phyloP scores from a whole-genome alignment of 2,797 vertebrate species.

The Pachyuromys duprasi region DNA sequence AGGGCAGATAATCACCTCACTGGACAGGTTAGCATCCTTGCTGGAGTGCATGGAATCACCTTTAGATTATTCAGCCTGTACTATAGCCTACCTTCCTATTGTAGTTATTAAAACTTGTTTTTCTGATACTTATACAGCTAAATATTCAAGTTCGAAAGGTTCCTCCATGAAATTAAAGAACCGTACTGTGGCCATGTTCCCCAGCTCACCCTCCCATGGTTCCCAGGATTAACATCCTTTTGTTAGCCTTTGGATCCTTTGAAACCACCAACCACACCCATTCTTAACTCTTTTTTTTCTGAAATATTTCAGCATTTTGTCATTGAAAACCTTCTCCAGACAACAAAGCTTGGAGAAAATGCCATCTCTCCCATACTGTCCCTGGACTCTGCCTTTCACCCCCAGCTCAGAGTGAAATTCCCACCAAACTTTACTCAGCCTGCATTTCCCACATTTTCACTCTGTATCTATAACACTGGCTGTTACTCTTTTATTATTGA shows the following conservation, averaged over 20 bases:
- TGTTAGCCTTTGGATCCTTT: neutral
- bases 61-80: neutral
- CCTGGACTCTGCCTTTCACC: neutral
- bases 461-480: neutral
- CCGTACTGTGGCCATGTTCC: neutral
- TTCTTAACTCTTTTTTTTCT: neutral
- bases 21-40: neutral
- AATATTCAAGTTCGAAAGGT: neutral
- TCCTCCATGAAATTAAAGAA: neutral
- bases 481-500: slow-evolving; percentile 3
- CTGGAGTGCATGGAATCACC: neutral
- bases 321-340: neutral
- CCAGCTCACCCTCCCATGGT: neutral
- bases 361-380: neutral
- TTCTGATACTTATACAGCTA: neutral
- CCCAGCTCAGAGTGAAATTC: neutral
- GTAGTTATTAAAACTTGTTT: neutral
- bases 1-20: neutral
- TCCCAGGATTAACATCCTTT: too few species aligned
- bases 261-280: neutral
- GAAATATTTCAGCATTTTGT: neutral
- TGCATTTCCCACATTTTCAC: neutral
- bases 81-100: neutral
- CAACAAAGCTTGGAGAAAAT: neutral
- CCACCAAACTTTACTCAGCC: neutral